phyloP scores from a whole-genome alignment of 2,797 vertebrate species.

The Naso thynnoides region DNA sequence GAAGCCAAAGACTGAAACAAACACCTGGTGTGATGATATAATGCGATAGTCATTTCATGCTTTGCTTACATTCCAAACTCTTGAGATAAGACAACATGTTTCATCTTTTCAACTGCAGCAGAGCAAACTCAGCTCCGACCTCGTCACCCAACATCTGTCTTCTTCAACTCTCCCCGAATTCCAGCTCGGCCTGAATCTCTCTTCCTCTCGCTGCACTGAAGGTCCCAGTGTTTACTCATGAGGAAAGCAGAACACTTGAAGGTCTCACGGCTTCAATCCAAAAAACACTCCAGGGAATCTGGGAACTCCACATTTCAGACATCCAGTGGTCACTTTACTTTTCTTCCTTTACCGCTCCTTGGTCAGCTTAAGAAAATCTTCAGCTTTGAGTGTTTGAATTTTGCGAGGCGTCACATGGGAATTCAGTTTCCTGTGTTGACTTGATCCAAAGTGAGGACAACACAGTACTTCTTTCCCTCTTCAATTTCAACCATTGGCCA shows the following conservation, averaged over 20 bases:
- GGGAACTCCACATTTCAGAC: constrained; percentile 1
- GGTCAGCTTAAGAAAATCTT: constrained; percentile 7
- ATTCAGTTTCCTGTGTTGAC: constrained; percentile 79
- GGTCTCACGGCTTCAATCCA: constrained; percentile 21
- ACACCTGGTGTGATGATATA: background rate
- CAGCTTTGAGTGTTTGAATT: constrained; percentile 28
- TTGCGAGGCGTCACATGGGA: constrained; percentile 61
- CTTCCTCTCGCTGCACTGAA: constrained; percentile 8
- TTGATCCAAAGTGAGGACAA: constrained; percentile 57
- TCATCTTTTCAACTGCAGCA: constrained; percentile 37
- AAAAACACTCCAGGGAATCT: constrained; percentile 14
- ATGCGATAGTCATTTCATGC: background rate
- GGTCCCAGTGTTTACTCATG: constrained; percentile 29
- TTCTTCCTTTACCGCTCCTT: constrained; percentile 2
- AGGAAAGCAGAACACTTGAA: constrained; percentile 27
- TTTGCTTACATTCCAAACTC: too few species aligned
- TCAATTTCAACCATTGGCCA: constrained; percentile 2
- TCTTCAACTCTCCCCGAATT: constrained; percentile 62
- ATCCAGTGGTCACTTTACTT: background rate
- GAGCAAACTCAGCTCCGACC: constrained; percentile 46
- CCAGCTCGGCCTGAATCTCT: constrained; percentile 24
- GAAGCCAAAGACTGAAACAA: background rate
- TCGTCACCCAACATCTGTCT: constrained; percentile 67
- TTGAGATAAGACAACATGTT: too few species aligned
- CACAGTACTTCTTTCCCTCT: constrained; percentile 28